Percentiles rank a stretch among this genome's conserved stretches.
phyloP scores from a whole-genome alignment of 2,888 invertebrate species.

The Leptinotarsa rubiginosa region DNA sequence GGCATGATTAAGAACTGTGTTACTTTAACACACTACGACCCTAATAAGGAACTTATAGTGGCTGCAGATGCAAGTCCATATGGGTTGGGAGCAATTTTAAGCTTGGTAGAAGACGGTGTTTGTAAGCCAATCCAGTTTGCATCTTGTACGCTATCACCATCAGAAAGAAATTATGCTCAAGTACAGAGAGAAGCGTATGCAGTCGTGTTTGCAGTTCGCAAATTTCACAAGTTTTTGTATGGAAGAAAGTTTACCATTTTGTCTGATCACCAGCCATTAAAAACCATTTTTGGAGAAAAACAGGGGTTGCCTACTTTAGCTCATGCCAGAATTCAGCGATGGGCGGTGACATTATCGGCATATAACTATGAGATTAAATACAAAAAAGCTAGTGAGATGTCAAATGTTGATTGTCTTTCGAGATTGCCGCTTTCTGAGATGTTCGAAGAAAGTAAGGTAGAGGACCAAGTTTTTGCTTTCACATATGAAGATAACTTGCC shows the following conservation, averaged over 20 bases:
- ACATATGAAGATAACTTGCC: too few species aligned
- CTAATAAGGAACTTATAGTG: background rate
- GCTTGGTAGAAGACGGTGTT: background rate
- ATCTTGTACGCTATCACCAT: background rate
- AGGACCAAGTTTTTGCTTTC: too few species aligned
- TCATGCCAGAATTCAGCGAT: too few species aligned
- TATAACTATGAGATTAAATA: too few species aligned
- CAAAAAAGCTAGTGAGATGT: too few species aligned
- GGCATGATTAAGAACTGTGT: background rate
- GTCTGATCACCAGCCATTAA: background rate
- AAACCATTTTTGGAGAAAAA: too few species aligned
- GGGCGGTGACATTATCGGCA: too few species aligned
- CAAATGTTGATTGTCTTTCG: too few species aligned
- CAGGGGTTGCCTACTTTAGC: too few species aligned
- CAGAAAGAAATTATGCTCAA: background rate
- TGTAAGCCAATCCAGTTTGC: background rate
- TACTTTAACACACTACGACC: background rate
- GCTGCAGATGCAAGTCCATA: background rate
- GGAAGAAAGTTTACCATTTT: too few species aligned
- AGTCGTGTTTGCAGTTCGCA: background rate
- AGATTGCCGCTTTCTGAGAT: background rate
- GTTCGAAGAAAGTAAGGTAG: too few species aligned
- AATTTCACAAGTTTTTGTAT: too few species aligned
- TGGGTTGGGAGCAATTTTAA: background rate
- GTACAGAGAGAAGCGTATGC: background rate